Evolutionary conservation across 2,113 vertebrate species (phyloP).

Genomic region (Pelmatolapia mariae): DNA sequence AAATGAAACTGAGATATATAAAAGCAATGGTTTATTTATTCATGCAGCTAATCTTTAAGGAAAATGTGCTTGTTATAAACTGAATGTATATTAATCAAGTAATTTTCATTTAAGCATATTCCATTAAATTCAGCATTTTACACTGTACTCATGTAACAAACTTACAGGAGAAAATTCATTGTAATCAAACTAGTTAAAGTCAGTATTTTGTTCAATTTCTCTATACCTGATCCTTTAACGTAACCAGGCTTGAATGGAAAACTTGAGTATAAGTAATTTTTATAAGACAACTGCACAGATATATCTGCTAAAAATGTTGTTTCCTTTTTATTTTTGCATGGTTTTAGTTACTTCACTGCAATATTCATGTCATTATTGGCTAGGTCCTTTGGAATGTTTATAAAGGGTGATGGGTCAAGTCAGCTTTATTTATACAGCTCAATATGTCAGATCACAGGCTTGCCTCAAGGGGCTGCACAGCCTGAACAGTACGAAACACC

Average conservation of each 20-base stretch:
- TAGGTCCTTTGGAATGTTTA: neutral
- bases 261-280: neutral
- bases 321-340: neutral
- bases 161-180: neutral
- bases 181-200: neutral
- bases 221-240: neutral
- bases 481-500: neutral
- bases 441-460: neutral
- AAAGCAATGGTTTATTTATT: neutral
- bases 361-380: neutral
- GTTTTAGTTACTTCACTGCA: neutral
- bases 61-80: neutral
- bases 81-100: neutral
- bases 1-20: neutral
- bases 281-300: fast-evolving
- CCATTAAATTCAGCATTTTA: neutral
- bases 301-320: neutral
- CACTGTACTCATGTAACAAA: neutral
- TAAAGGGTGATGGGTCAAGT: neutral
- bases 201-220: neutral
- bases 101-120: neutral
- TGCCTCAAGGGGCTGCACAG: neutral
- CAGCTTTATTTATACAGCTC: neutral
- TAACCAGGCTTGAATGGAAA: neutral
- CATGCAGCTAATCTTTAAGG: neutral